phyloP scores from a whole-genome alignment of 30 jellyfish, hydroid and myxozoan genomes.

The Morbakka virulenta region DNA sequence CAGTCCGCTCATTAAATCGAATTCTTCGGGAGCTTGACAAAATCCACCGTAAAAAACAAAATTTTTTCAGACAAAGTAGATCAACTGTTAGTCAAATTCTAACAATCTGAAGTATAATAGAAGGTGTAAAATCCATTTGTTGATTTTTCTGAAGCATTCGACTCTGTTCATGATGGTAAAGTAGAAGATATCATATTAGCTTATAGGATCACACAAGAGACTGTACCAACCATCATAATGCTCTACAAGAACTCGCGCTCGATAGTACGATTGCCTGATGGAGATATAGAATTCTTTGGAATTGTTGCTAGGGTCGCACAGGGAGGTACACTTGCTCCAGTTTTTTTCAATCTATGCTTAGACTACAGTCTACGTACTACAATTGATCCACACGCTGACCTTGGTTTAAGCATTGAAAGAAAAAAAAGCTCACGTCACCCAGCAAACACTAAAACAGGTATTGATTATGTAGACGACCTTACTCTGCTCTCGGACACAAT shows the following conservation, averaged over 20 bases:
- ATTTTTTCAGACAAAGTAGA: neutral
- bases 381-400: neutral
- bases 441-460: neutral
- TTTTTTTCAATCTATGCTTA: neutral
- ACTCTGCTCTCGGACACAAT: neutral
- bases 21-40: too few relatives aligned
- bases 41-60: neutral
- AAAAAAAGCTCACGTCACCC: neutral
- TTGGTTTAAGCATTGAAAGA: neutral
- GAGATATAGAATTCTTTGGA: neutral
- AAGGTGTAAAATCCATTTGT: constrained; percentile 1
- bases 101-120: constrained; percentile 3
- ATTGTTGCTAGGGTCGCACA: neutral
- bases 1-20: too few relatives aligned
- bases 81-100: too few relatives aligned
- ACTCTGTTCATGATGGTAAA: neutral
- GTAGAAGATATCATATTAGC: constrained; percentile 1
- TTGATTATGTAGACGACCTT: constrained; percentile 10
- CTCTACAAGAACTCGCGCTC: constrained; percentile 1
- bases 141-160: too few relatives aligned
- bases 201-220: constrained; percentile 8
- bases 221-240: too few relatives aligned
- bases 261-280: constrained; percentile 6
- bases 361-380: neutral
- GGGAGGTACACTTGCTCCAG: constrained; percentile 17